Evolutionary conservation across 2,113 vertebrate species (phyloP).

Genomic region (Aspidoscelis tigris): DNA sequence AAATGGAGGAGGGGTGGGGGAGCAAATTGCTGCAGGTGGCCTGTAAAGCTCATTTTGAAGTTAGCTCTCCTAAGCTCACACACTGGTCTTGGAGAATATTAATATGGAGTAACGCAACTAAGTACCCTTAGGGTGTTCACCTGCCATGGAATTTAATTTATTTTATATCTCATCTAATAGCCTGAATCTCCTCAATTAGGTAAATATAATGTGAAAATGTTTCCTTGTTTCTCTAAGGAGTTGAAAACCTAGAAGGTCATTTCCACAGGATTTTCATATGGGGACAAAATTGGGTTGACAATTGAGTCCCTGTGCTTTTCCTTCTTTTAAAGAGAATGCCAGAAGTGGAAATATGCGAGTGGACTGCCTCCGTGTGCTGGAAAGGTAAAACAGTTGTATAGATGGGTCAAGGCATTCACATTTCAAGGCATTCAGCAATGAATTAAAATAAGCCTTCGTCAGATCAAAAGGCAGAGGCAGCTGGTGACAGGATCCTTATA

Average conservation of each 20-base stretch:
- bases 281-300: conserved; percentile 70
- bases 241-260: conserved; percentile 69
- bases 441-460: neutral
- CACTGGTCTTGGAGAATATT: conserved; percentile 78
- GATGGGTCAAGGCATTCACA: neutral
- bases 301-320: conserved; percentile 58
- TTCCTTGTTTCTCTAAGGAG: conserved; percentile 76
- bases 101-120: conserved; percentile 75
- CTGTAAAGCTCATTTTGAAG: conserved; percentile 81
- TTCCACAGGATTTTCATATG: conserved; percentile 62
- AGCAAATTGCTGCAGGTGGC: conserved; percentile 78
- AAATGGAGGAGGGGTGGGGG: conserved; percentile 68
- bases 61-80: conserved; percentile 72
- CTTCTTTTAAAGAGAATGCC: conserved; percentile 46
- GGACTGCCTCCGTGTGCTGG: neutral
- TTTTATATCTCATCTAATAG: conserved; percentile 82
- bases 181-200: conserved; percentile 79
- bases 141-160: conserved; percentile 83
- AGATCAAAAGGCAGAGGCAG: conserved; percentile 14
- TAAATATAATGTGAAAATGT: conserved; percentile 77
- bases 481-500: neutral
- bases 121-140: conserved; percentile 78
- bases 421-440: neutral
- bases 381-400: neutral
- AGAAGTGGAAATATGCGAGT: conserved; percentile 33